Base-by-base conservation (phyloP, 2,888 invertebrate species). In the Mesorhabditis sp. region DNA sequence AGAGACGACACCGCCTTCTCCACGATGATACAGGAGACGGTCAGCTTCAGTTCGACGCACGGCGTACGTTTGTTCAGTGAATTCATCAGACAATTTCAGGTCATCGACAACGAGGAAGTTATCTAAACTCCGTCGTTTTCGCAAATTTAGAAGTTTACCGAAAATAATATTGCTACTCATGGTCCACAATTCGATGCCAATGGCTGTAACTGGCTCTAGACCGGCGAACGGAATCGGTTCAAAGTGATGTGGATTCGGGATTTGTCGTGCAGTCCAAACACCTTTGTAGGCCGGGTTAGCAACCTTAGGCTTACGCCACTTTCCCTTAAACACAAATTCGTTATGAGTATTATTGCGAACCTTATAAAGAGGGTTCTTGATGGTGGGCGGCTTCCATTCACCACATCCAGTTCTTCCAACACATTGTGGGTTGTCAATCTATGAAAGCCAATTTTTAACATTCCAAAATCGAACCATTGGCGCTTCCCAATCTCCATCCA, bases 401-500 rank as follows among this genome's bases (percentile, higher is more conserved):
- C 98, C 98, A 88, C 98, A 98, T 13, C 98, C 97, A 4, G 91
- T 90, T 5, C 91, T 91, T 7, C 88, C 89, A 77, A 74, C 74
- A 65, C 78, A 78, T 6, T 62, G 65, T 10, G 75, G 76, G 68
- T 78, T 78, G 68, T 78, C 76, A 62, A 78, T 74, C 43, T 69
- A 86, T 13, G n/a, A 50, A 50, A n/a, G 7, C n/a, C n/a, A n/a
- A 50, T 50, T 50, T 50, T 50, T n/a, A 50, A 50, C 7, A n/a
- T 50, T 50, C n/a, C n/a, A 10, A 50, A 50, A 28, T 28, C 58
- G n/a, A 45, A 96, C 90, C 69, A 93, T 89, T 0, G 96, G 94
- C 4, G 97, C 91, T 87, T 97, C 97, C 97, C 97, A 99, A 85
- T 92, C 92, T 2, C 98, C 98, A 88, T 98, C 98, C 92, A 97